Percentiles rank a stretch among this genome's conserved stretches.
These are phyloP conservation scores for Desoria tigrina DNA, from an alignment of 2,888 invertebrate species.

Conservation along the genomic window DNA sequence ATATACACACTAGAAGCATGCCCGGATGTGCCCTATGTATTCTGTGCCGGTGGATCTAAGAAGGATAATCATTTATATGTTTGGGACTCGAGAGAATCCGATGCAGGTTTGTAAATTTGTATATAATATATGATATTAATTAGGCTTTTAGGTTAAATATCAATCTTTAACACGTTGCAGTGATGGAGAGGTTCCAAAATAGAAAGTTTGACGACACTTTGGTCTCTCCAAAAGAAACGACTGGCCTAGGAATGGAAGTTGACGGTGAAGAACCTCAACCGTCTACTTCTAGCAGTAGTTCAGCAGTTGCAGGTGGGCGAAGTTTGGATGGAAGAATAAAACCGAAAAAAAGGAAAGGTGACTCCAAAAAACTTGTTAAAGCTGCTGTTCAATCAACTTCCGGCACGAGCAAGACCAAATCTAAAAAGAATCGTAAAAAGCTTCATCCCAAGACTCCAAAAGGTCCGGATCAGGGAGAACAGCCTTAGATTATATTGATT, in stretches of 20 bases:
- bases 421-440: too few species aligned
- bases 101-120: constrained; percentile 63
- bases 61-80: constrained; percentile 73
- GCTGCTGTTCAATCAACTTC: too few species aligned
- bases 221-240: neutral
- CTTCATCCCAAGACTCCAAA: too few species aligned
- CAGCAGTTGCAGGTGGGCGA: neutral
- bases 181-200: neutral
- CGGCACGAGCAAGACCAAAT: too few species aligned
- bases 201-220: neutral
- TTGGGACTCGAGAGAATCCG: constrained; percentile 64
- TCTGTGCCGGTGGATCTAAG: constrained; percentile 83
- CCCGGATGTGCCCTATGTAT: constrained; percentile 78
- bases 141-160: neutral
- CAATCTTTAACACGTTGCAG: neutral
- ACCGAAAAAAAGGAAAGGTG: constrained; percentile 1
- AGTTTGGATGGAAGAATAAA: neutral
- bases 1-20: constrained; percentile 72
- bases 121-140: neutral
- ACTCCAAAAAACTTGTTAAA: too few species aligned
- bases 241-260: neutral
- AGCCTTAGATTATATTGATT: too few species aligned
- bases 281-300: neutral
- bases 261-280: neutral
- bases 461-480: too few species aligned